These are phyloP conservation scores for Fulica atra DNA, from an alignment of 2,113 vertebrate genomes.

Conservation along the genomic window DNA sequence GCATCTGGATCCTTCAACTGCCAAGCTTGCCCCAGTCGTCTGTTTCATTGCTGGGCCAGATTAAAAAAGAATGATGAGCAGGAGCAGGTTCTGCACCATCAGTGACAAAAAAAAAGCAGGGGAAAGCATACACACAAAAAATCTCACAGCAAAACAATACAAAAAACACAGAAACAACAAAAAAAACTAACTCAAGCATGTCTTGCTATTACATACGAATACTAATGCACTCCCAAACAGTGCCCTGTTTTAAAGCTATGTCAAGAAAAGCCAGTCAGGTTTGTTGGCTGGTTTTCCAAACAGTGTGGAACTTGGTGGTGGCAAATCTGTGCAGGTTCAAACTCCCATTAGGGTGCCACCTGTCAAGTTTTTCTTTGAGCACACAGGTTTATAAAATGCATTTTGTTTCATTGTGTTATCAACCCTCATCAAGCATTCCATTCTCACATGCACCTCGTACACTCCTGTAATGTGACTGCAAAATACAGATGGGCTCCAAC, in stretches of 20 bases:
- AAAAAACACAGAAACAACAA: neutral
- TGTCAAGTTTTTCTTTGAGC: slow-evolving; percentile 56
- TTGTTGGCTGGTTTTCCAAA: neutral
- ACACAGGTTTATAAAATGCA: slow-evolving; percentile 27
- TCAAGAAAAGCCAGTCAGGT: slow-evolving; percentile 14
- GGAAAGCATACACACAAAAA: neutral
- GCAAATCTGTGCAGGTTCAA: slow-evolving; percentile 36
- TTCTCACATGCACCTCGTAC: neutral
- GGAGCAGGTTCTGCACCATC: slow-evolving; percentile 54
- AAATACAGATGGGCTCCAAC: slow-evolving; percentile 47
- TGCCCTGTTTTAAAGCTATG: neutral
- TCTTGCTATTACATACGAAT: neutral
- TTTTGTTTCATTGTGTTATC: slow-evolving; percentile 45
- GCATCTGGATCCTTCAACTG: slow-evolving; percentile 80
- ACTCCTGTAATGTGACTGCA: slow-evolving; percentile 45
- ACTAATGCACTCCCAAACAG: slow-evolving; percentile 16
- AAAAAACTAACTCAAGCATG: neutral
- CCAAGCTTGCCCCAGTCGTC: slow-evolving; percentile 71
- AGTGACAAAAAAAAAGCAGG: slow-evolving; percentile 1
- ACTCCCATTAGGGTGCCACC: slow-evolving; percentile 48
- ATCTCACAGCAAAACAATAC: neutral
- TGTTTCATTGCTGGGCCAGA: slow-evolving; percentile 68
- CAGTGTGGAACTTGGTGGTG: neutral
- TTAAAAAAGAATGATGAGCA: slow-evolving; percentile 76
- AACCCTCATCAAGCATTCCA: slow-evolving; percentile 8